Percentiles rank a stretch among this genome's conserved stretches.
Conservation (phyloP, 2,797 vertebrate species). For the Fratercula arctica region DNA sequence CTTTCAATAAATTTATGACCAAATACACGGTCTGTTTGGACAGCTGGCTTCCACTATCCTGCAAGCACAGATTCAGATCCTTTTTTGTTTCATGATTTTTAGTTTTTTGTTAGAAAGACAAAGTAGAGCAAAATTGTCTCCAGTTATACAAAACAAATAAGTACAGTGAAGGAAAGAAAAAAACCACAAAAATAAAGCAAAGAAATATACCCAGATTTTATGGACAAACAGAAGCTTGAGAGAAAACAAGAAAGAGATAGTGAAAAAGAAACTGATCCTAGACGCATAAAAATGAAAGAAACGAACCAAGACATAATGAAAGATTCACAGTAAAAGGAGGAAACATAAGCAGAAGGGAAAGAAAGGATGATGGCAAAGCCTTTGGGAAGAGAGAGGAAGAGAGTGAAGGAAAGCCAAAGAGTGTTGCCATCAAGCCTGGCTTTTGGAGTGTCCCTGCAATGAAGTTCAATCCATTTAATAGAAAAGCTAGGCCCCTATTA, state of each 20-base stretch:
- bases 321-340: not conserved
- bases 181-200: not conserved
- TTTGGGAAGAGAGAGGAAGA: not conserved
- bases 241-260: not conserved
- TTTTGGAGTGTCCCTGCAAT: not conserved
- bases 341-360: not conserved
- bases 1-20: not conserved
- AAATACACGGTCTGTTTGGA: slow-evolving; percentile 27
- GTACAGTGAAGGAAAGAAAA: not conserved
- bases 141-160: not conserved
- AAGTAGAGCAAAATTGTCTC: not conserved
- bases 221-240: not conserved
- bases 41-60: not conserved
- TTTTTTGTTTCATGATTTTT: not conserved
- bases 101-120: not conserved
- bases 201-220: not conserved
- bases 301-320: not conserved
- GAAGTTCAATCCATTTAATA: not conserved
- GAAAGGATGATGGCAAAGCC: not conserved
- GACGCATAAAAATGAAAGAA: not conserved
- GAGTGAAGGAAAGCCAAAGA: not conserved
- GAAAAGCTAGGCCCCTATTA: not conserved
- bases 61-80: not conserved
- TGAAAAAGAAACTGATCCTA: not conserved
- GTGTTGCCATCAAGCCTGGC: not conserved